Percentiles rank a stretch among this genome's conserved stretches.
Evolutionary conservation across 2,113 vertebrate species (phyloP).

Genomic region (Erythrolamprus reginae): DNA sequence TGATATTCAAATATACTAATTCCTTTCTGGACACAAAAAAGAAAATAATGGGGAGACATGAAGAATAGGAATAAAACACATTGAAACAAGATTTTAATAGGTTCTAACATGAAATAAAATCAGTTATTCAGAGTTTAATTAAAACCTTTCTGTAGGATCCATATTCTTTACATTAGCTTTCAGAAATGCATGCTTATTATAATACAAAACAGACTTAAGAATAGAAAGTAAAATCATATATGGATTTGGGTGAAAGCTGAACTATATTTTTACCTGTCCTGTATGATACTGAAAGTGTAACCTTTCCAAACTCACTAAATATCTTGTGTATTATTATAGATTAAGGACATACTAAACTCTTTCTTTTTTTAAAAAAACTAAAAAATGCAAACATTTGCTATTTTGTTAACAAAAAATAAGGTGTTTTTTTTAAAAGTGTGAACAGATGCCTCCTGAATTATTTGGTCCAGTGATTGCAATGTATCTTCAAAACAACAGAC

Average conservation of each 20-base stretch:
- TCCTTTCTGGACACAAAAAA: not conserved
- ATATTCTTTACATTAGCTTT: not conserved
- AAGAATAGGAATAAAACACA: not conserved
- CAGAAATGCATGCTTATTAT: not conserved
- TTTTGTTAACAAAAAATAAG: not conserved
- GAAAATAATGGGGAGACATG: not conserved
- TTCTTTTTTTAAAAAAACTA: slow-evolving; percentile 7
- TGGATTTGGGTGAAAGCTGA: not conserved
- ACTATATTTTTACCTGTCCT: not conserved
- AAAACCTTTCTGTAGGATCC: not conserved
- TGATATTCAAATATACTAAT: not conserved
- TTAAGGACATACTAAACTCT: not conserved
- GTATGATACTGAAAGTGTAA: not conserved
- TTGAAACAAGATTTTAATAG: not conserved
- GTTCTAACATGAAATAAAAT: not conserved
- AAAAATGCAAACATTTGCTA: not conserved
- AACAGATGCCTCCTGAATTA: not conserved
- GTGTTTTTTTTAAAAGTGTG: not conserved
- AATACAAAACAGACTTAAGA: not conserved
- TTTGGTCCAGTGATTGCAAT: not conserved
- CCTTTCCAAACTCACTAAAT: not conserved
- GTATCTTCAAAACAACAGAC: not conserved
- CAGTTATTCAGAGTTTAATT: not conserved
- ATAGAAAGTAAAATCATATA: not conserved
- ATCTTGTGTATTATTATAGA: not conserved